Evolutionary conservation across 2,113 vertebrate genomes (phyloP), one percentile per base, ranked within the genome.

Genomic region (Gambusia holbrooki): DNA sequence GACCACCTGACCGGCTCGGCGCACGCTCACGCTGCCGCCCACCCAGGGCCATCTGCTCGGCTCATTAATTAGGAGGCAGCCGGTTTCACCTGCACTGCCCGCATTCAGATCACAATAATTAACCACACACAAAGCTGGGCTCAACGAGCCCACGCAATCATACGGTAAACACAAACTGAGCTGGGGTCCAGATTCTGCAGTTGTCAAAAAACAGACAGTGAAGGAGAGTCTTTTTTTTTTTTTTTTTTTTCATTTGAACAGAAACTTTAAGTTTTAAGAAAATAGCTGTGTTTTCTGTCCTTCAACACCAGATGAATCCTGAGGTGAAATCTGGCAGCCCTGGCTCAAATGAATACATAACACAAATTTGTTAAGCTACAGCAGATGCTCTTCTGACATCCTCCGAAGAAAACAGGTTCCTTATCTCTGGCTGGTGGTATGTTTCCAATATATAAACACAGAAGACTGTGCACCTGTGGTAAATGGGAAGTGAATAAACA

Each of bases 51-150:
- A 95, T 95, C 93, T 95, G 95, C 91, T 95, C 88, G 68, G 17
- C 90, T 90, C 90, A 91, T 93, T 95, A 94, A 94, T 95, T 94
- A 93, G 90, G 89, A 93, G 91, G 88, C 89, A 87, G 91, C 92
- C 90, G 91, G 93, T 88, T 94, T 94, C 94, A 95, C 94, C 94
- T 95, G 94, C 93, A 88, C 88, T 85, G 91, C 91, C 92, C 80
- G 82, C 91, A 88, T 93, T 94, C 93, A 91, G 91, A 93, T 94
- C 91, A 93, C 92, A 90, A 93, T 93, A 94, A 94, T 94, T 92
- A 93, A 88, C 85, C 79, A 81, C 87, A 84, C 87, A 87, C 81
- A 80, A 71, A 67, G 35, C 76, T 63, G 73, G 51, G 70, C 71
- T 70, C 72, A 88, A 69, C 45, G 69, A 77, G 76, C 86, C 74